These are phyloP conservation scores for Drosophila prosaltans DNA, from an alignment of 1,140 invertebrate genomes.

Conservation along the genomic window DNA sequence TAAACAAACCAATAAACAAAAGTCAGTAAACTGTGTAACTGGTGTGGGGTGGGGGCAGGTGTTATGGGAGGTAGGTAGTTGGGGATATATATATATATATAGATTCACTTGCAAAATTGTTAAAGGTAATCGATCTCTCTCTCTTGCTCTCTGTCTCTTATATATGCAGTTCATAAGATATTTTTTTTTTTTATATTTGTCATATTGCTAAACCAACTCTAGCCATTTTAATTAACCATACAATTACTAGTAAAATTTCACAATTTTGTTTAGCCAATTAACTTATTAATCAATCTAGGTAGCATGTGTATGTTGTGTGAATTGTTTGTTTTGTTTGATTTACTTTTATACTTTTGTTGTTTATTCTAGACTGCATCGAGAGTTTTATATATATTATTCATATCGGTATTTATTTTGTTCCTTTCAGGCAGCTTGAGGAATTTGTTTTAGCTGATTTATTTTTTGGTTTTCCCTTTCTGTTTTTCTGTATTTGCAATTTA, in stretches of 20 bases:
- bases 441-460: constrained; percentile 24
- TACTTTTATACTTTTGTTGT: not conserved
- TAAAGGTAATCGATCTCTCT: not conserved
- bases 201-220: constrained; percentile 69
- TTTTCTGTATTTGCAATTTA: not conserved
- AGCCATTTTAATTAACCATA: constrained; percentile 66
- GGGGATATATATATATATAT: not conserved
- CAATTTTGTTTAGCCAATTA: constrained; percentile 63
- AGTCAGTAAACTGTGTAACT: not conserved
- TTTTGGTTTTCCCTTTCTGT: constrained; percentile 11
- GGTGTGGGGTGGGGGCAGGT: not conserved
- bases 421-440: not conserved
- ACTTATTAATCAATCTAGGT: constrained; percentile 74
- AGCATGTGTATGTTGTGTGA: constrained; percentile 65
- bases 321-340: not conserved
- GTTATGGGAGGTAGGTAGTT: not conserved
- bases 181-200: constrained; percentile 30
- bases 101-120: constrained; percentile 7
- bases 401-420: not conserved
- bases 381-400: constrained; percentile 12
- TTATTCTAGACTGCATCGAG: constrained; percentile 8
- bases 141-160: not conserved
- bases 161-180: constrained; percentile 24
- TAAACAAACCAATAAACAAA: constrained; percentile 1
- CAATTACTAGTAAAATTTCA: constrained; percentile 59